A percentile compares a stretch with the other conserved stretches of the same genome.
Evolutionary conservation across 2,113 vertebrate species (phyloP).

Genomic region (Corydoras maculifer): DNA sequence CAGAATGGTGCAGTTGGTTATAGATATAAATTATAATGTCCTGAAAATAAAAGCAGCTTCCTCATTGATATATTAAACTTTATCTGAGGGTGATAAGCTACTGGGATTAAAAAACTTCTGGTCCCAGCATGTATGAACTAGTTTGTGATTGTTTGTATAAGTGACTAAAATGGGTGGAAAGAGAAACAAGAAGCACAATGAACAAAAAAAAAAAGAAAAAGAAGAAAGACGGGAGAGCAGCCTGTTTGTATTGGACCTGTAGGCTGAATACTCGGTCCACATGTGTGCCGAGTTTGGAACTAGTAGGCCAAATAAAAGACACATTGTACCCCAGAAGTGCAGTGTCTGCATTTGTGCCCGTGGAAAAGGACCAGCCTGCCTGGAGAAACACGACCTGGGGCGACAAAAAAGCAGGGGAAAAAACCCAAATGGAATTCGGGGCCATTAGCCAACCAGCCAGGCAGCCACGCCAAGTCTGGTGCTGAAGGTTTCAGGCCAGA

Average conservation of each 20-base stretch:
- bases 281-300: slow-evolving; percentile 64
- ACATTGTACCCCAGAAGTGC: slow-evolving; percentile 63
- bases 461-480: slow-evolving; percentile 21
- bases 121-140: neutral
- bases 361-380: slow-evolving; percentile 52
- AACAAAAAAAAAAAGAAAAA: slow-evolving; percentile 21
- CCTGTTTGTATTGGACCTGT: slow-evolving; percentile 62
- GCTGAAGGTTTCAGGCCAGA: slow-evolving; percentile 13
- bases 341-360: slow-evolving; percentile 62
- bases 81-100: too few relatives aligned
- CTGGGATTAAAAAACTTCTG: too few relatives aligned
- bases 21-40: too few relatives aligned
- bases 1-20: too few relatives aligned
- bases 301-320: slow-evolving; percentile 64
- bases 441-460: slow-evolving; percentile 32
- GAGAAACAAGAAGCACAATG: slow-evolving; percentile 6
- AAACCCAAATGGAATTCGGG: slow-evolving; percentile 31
- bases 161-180: slow-evolving; percentile 1
- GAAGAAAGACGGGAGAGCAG: slow-evolving; percentile 49
- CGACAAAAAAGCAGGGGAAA: slow-evolving; percentile 12
- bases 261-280: slow-evolving; percentile 67
- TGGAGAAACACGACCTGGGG: slow-evolving; percentile 46
- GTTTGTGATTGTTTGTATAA: slow-evolving; percentile 15
- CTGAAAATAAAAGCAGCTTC: too few relatives aligned
- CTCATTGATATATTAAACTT: too few relatives aligned